Evolutionary conservation across 2,113 vertebrate species (phyloP), one percentile per base, ranked within the genome.

Genomic region (Pelecanoides urinatrix): DNA sequence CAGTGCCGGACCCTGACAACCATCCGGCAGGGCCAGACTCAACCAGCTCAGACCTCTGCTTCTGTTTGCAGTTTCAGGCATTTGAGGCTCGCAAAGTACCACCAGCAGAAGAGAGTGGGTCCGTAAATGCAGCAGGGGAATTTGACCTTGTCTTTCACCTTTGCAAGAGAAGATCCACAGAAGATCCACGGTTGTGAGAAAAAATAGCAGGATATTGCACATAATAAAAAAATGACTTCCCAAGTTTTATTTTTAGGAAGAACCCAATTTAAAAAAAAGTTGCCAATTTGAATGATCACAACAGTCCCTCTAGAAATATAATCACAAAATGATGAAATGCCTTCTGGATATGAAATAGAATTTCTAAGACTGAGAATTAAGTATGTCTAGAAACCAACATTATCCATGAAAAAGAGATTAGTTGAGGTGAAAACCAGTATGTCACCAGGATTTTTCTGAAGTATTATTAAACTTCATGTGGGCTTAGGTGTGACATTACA

Each of bases 31-130:
- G 40, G 14, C 38, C 61, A 83, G 21, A 4, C 18, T 76, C 63
- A 55, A 26, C 30, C 10, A 3, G 32, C 11, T 42, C 25, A 80
- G 27, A 19, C 6, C 21, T 20, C n/a, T 59, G 32, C 7, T 67
- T n/a, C 63, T 45, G 13, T 34, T 30, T 52, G 26, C 16, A 32
- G 10, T 20, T 81, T 49, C 44, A 81, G 45, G 29, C 0, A 0
- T 17, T 58, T 3, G 6, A 59, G 38, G 45, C 11, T 81, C 1
- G 0, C 59, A 19, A 73, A 36, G 9, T 13, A 19, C 10, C 34
- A 50, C 11, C 45, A 62, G 44, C 22, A 45, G 49, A 74, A 66
- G 4, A 0, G 1, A 83, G 14, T 0, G 1, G 42, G 40, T n/a
- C 42, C 10, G 7, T 23, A 58, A 63, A 42, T 12, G 9, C 30